Base-by-base conservation (phyloP, 2,797 vertebrate genomes). In the Channa striata region DNA sequence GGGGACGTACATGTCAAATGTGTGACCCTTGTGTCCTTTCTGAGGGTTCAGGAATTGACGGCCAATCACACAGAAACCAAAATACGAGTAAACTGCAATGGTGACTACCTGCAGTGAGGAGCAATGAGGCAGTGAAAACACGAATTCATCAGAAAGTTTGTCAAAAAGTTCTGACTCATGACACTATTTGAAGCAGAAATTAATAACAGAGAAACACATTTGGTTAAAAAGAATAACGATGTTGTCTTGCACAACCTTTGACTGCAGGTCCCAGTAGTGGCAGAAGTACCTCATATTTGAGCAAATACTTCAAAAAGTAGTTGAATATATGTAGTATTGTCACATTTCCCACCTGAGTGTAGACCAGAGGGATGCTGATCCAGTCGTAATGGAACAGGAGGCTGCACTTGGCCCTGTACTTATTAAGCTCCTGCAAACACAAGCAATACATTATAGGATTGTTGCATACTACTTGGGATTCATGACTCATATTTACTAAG, bases 301-400 rank as follows among this genome's bases (percentile, higher is more conserved):
- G 16, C 16, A 14, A 7, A 17, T 43, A 16, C 39, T n/a, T n/a
- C n/a, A n/a, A n/a, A n/a, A n/a, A 16, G 39, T 25, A 42, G 8
- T 56, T 25, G 11, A 33, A 11, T 43, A 19, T 21, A 47, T 54
- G 17, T 13, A 44, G 11, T 19, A n/a, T n/a, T n/a, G 21, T 30
- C 19, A 14, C 46, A 50, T 5, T 19, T 40, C 9, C 6, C 78
- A 95, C 94, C 94, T 95, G 95, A 12, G 94, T 95, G 89, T 97
- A 98, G 52, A 98, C 96, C 46, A 98, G 93, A 1, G 96, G 96
- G 59, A 97, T 95, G 86, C 96, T 97, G 72, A 98, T 96, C 96
- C 96, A 98, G 89, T 97, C 96, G 0, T 96, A 97, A 82, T 97
- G 96, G 73, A 97, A 97, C 30, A 98, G 84, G 80, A 96, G 91